Evolutionary conservation across 2,797 vertebrate genomes (phyloP).

Genomic region (Protosalanx chinensis): DNA sequence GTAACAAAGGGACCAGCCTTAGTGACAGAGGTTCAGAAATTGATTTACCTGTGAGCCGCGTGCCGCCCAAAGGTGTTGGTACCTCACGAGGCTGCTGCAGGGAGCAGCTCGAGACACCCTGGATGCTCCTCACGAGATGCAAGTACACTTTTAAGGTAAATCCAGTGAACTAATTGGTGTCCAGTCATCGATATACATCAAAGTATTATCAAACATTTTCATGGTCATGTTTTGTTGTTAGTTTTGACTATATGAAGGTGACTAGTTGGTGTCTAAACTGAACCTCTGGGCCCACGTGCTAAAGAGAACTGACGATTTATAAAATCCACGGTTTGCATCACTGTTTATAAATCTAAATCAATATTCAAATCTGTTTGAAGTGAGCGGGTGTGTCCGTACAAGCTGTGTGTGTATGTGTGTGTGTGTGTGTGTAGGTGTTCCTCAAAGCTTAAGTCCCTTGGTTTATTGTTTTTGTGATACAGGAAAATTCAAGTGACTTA

Average conservation of each 20-base stretch:
- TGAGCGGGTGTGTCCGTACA: conserved; percentile 65
- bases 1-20: background rate
- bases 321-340: conserved; percentile 83
- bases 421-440: conserved; percentile 75
- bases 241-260: background rate
- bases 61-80: background rate
- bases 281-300: conserved; percentile 63
- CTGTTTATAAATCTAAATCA: conserved; percentile 97
- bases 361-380: conserved; percentile 98
- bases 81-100: background rate
- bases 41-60: background rate
- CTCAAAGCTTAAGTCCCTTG: conserved; percentile 94
- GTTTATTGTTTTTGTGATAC: conserved; percentile 84
- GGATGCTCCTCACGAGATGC: conserved; percentile 19
- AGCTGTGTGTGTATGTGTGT: conserved; percentile 11
- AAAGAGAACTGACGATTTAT: conserved; percentile 69
- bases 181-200: conserved; percentile 55
- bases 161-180: conserved; percentile 39
- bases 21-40: background rate
- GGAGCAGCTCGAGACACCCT: conserved; percentile 6
- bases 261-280: conserved; percentile 28
- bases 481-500: conserved; percentile 62
- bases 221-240: no score
- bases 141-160: conserved; percentile 32
- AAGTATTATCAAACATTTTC: conserved; percentile 16